phyloP scores from a whole-genome alignment of 2,888 invertebrate genomes.

The Tenodera sinensis region DNA sequence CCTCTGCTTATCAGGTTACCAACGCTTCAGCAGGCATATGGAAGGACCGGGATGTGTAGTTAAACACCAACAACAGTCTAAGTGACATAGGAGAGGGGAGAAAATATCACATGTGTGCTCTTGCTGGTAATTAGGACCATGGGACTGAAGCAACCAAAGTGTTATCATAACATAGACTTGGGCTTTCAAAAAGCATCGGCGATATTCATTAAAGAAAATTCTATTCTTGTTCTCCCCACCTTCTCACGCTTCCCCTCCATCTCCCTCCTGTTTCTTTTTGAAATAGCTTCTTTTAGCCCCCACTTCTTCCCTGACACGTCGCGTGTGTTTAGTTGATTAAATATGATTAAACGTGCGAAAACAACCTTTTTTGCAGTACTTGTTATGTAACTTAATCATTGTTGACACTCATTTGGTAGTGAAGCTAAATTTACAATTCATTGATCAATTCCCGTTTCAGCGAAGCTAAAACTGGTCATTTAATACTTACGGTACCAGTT shows the following conservation, averaged over 20 bases:
- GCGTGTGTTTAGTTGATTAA: no score
- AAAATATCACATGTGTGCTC: not conserved
- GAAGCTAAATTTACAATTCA: no score
- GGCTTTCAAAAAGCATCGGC: not conserved
- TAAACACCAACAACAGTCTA: conserved; percentile 2
- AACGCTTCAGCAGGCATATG: conserved; percentile 5
- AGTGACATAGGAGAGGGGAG: not conserved
- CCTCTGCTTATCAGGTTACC: conserved; percentile 26
- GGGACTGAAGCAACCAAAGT: not conserved
- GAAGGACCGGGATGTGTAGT: not conserved
- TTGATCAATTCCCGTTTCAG: no score
- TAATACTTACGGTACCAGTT: no score
- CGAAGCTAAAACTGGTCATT: no score
- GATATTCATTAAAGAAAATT: not conserved
- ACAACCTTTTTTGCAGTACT: no score
- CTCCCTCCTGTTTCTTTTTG: not conserved
- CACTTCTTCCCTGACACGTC: not conserved
- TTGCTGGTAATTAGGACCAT: not conserved
- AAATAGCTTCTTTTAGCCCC: not conserved
- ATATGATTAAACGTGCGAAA: no score
- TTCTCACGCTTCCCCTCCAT: not conserved
- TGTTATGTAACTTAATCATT: no score
- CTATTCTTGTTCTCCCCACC: not conserved
- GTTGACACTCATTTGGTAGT: no score
- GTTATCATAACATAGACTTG: not conserved